phyloP scores from a whole-genome alignment of 2,888 invertebrate genomes.

The Fragum whitleyi region DNA sequence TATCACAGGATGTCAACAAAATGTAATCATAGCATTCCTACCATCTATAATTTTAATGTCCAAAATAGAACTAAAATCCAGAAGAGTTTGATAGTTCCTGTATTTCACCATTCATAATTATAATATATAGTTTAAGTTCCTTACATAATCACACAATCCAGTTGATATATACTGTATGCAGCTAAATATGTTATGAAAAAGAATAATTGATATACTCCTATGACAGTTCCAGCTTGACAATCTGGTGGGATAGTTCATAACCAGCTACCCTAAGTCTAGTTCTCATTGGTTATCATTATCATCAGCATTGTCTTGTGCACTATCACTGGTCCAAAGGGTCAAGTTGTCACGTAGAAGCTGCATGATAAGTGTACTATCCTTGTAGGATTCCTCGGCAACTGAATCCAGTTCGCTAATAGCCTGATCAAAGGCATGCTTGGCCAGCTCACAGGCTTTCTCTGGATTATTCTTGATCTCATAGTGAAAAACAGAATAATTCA shows the following conservation, averaged over 20 bases:
- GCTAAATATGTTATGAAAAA: neutral
- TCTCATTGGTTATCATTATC: conserved; percentile 30
- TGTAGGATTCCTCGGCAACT: conserved; percentile 99
- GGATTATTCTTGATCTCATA: conserved; percentile 99
- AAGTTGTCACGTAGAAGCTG: conserved; percentile 92
- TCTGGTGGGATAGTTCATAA: neutral
- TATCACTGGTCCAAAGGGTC: conserved; percentile 94
- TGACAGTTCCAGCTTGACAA: neutral
- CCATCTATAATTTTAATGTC: too few relatives aligned
- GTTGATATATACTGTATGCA: neutral
- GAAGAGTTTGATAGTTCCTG: too few relatives aligned
- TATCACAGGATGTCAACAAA: too few relatives aligned
- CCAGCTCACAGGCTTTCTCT: conserved; percentile 99
- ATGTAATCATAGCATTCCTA: too few relatives aligned
- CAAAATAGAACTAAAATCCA: too few relatives aligned
- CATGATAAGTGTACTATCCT: conserved; percentile 99
- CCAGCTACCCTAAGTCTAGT: neutral
- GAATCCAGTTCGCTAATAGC: conserved; percentile 99
- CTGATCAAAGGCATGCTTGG: conserved; percentile 99
- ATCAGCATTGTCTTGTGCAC: conserved; percentile 82
- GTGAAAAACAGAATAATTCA: conserved; percentile 99
- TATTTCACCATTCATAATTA: too few relatives aligned
- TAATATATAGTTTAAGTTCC: too few relatives aligned
- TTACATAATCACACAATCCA: neutral
- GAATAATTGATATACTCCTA: conserved; percentile 6